Conservation (phyloP, 2,113 vertebrate species). For the Oncorhynchus gorbuscha region DNA sequence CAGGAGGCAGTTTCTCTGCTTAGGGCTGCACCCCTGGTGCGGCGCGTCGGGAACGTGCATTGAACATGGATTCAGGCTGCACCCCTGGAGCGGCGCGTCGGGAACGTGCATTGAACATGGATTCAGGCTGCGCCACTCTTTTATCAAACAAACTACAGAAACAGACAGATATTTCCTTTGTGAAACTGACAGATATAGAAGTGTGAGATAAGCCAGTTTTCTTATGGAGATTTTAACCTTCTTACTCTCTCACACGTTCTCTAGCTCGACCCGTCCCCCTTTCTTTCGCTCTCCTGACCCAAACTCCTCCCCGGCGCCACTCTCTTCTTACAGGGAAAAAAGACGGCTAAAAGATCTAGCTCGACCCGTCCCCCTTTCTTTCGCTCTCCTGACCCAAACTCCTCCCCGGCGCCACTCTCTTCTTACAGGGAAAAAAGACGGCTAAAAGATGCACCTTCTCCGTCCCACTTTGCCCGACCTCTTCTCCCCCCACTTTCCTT, state of each 20-base stretch:
- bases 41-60: neutral
- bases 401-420: neutral
- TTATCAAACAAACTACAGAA: neutral
- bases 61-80: neutral
- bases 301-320: neutral
- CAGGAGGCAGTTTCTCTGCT: no score
- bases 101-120: neutral
- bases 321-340: neutral
- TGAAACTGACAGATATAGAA: conserved; percentile 38
- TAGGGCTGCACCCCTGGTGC: neutral
- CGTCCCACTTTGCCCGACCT: neutral
- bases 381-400: neutral
- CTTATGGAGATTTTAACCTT: no score
- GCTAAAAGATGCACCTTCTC: neutral
- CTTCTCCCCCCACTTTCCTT: neutral
- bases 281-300: neutral
- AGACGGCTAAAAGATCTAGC: no score
- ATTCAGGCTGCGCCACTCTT: neutral
- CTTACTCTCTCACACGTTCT: neutral
- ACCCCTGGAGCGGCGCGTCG: neutral
- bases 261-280: fast-evolving
- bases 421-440: no score
- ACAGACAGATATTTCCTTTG: conserved; percentile 21
- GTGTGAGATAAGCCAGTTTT: neutral
- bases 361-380: neutral